phyloP scores from a whole-genome alignment of 2,797 vertebrate genomes.

The Phoxinus dragarum region DNA sequence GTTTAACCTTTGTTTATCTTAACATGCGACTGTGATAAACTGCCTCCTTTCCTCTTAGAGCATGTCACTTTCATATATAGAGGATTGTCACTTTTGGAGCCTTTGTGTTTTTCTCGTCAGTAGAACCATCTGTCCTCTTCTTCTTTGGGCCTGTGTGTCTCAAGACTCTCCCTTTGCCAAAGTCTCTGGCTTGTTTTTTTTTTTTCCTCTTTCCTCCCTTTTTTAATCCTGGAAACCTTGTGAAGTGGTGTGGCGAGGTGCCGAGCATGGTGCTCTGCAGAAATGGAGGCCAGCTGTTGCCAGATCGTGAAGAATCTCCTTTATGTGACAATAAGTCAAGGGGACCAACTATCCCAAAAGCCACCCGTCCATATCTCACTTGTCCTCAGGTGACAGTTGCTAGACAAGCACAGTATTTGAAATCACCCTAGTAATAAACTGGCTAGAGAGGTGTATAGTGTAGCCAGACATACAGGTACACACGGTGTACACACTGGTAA shows the following conservation, averaged over 20 bases:
- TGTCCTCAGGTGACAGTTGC: conserved; percentile 49
- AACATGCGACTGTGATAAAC: conserved; percentile 18
- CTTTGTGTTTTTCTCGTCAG: conserved; percentile 89
- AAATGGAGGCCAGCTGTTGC: conserved; percentile 85
- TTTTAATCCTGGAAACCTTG: conserved; percentile 94
- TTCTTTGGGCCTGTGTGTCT: conserved; percentile 88
- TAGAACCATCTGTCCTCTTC: conserved; percentile 99
- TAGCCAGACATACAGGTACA: neutral
- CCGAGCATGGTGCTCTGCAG: conserved; percentile 71
- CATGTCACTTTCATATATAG: conserved; percentile 74
- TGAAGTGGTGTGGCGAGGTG: conserved; percentile 90
- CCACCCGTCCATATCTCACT: conserved; percentile 36
- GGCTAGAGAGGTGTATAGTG: neutral
- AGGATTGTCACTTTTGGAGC: conserved; percentile 74
- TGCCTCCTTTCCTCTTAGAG: conserved; percentile 29
- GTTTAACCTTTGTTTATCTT: conserved; percentile 13
- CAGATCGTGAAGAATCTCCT: conserved; percentile 68
- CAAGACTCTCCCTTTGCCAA: conserved; percentile 90
- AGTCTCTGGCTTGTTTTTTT: conserved; percentile 85
- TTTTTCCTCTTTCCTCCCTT: conserved; percentile 71
- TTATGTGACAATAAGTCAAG: conserved; percentile 62
- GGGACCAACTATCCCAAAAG: conserved; percentile 36
- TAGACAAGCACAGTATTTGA: conserved; percentile 30
- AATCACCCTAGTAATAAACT: conserved; percentile 3
- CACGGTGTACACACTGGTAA: neutral